Percentiles rank a stretch among this genome's conserved stretches.
phyloP scores from a whole-genome alignment of 2,797 vertebrate genomes.

The Chrosomus eos region DNA sequence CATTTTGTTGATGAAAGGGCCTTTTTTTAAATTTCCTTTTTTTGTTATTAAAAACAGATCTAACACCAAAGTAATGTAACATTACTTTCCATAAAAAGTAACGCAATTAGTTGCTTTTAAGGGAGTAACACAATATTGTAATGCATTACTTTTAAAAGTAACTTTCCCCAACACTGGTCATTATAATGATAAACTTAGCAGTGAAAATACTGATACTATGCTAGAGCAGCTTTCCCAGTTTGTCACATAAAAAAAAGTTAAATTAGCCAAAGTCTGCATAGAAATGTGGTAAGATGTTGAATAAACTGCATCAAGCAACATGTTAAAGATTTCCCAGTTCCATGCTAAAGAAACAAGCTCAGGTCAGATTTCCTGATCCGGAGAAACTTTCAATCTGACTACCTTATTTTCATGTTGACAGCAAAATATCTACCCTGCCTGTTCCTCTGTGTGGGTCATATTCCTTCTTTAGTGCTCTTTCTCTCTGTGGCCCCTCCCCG shows the following conservation, averaged over 20 bases:
- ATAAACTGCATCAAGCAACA: background rate
- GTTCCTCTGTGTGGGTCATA: background rate
- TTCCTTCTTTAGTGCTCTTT: slow-evolving; percentile 20
- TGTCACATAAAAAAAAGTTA: background rate
- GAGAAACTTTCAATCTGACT: background rate
- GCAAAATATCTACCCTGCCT: background rate
- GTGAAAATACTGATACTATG: background rate
- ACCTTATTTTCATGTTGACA: slow-evolving; percentile 22
- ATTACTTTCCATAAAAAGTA: background rate
- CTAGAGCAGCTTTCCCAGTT: background rate
- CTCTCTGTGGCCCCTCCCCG: slow-evolving; percentile 70
- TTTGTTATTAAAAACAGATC: background rate
- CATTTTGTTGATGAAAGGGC: background rate
- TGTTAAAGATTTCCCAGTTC: background rate
- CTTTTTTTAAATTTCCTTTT: background rate
- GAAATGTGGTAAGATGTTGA: background rate
- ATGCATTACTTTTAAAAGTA: background rate
- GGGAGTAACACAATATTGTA: background rate
- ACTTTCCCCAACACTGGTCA: background rate
- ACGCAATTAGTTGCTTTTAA: background rate
- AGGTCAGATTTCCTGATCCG: background rate
- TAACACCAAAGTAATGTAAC: background rate
- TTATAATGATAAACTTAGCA: background rate
- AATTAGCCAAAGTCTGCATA: background rate
- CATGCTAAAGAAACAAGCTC: background rate